Evolutionary conservation across 2,888 invertebrate genomes (phyloP), one percentile per base, ranked within the genome.

Genomic region (Noctua janthina): DNA sequence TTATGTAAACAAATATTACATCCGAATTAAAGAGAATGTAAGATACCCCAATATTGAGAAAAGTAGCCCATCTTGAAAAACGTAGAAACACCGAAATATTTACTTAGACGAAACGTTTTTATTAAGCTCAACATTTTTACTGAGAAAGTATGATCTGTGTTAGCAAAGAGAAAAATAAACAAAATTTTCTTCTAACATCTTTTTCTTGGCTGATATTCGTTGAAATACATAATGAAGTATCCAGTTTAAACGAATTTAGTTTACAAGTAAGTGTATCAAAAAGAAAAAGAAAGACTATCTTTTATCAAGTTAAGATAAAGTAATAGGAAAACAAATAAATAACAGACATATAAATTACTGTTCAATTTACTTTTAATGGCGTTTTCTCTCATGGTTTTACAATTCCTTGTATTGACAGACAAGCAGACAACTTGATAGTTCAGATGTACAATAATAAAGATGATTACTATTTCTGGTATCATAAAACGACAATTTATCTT

Each of bases 81-180:
- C 78, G 74, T 80, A n/a, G n/a, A 75, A 69, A 71, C 64, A 81
- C 46, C 76, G 85, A 71, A 87, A 87, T 87, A 87, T 85, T 87
- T 87, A 87, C 76, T 43, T 69, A 68, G 78, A 70, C 67, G 77
- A 74, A 84, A 75, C 76, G 77, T 69, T 84, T 84, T 68, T 69
- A 86, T 70, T 76, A 74, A 82, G 66, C 67, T 75, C 67, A 73
- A 39, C 23, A n/a, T 83, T 77, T 80, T 77, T 86, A 87, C 81
- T 74, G 49, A 69, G 78, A 81, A 82, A 68, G 78, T 78, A 54
- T 66, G 46, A 74, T 73, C 75, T 68, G 78, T 71, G 62, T 73
- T 73, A 70, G 54, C 43, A 43, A 76, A 76, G 5, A 62, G 49
- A 71, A 76, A 74, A 80, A 67, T 59, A 76, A 76, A 74, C 49